Conservation (phyloP, 2,797 vertebrate genomes). For the Kryptolebias ocellatus region DNA sequence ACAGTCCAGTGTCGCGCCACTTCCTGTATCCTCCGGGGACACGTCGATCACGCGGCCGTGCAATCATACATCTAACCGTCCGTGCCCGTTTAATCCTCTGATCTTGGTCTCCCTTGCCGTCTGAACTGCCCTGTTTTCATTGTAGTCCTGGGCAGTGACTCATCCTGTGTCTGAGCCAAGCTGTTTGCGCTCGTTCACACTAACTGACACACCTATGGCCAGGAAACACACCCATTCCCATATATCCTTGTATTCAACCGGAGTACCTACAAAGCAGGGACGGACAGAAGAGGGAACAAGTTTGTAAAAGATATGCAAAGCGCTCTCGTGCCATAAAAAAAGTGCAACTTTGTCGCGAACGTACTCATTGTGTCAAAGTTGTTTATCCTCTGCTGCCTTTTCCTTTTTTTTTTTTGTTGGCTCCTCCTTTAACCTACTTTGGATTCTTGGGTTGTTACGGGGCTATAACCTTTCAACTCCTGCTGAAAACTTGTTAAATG, state of each 20-base stretch:
- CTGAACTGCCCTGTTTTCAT: conserved; percentile 74
- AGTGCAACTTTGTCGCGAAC: neutral
- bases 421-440: conserved; percentile 10
- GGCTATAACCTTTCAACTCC: conserved; percentile 32
- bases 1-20: conserved; percentile 31
- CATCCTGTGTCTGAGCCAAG: conserved; percentile 74
- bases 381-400: conserved; percentile 1
- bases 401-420: neutral
- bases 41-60: conserved; percentile 45
- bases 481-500: conserved; percentile 27
- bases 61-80: conserved; percentile 38
- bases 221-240: conserved; percentile 83
- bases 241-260: conserved; percentile 77
- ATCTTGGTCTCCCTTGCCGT: conserved; percentile 66
- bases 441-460: conserved; percentile 15
- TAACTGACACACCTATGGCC: conserved; percentile 83
- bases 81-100: conserved; percentile 71
- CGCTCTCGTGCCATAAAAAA: conserved; percentile 4
- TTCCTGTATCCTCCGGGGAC: conserved; percentile 38
- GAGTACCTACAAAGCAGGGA: conserved; percentile 44
- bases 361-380: neutral
- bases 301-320: conserved; percentile 36
- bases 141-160: conserved; percentile 81
- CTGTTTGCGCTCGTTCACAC: conserved; percentile 76
- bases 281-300: conserved; percentile 8